Evolutionary conservation across 2,888 invertebrate genomes (phyloP).

Genomic region (Tachina fera): DNA sequence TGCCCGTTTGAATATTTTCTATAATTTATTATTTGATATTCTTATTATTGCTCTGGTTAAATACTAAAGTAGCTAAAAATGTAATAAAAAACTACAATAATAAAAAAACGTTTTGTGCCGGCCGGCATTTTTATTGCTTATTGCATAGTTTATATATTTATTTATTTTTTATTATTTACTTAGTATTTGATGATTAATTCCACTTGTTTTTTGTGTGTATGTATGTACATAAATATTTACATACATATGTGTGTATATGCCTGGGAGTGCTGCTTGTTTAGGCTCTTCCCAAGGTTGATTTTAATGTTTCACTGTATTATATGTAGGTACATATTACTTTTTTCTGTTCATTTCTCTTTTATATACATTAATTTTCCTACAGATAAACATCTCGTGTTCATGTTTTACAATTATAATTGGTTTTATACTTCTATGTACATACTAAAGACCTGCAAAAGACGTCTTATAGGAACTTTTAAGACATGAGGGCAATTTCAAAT

Average conservation of each 20-base stretch:
- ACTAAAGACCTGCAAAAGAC: too few species aligned
- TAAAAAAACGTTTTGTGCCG: conserved; percentile 45
- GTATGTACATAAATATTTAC: background rate
- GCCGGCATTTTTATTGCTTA: conserved; percentile 67
- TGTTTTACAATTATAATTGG: conserved; percentile 27
- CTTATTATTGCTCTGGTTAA: conserved; percentile 42
- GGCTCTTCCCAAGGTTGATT: conserved; percentile 51
- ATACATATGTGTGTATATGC: conserved; percentile 1
- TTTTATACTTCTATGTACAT: background rate
- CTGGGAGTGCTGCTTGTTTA: conserved; percentile 1
- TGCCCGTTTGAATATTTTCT: background rate
- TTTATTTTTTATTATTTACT: conserved; percentile 21
- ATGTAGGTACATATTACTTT: conserved; percentile 31
- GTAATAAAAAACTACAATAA: conserved; percentile 30
- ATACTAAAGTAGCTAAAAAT: conserved; percentile 19
- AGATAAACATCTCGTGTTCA: conserved; percentile 38
- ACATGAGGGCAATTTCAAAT: too few species aligned
- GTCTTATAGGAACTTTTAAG: too few species aligned
- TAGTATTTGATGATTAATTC: conserved; percentile 51
- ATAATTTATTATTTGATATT: background rate
- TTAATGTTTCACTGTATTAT: conserved; percentile 43
- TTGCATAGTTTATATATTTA: conserved; percentile 18
- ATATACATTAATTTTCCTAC: conserved; percentile 29
- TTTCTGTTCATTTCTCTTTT: conserved; percentile 43
- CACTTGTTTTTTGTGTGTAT: conserved; percentile 16